Conservation (phyloP, 2,797 vertebrate genomes). For the Rhynchonycteris naso region DNA sequence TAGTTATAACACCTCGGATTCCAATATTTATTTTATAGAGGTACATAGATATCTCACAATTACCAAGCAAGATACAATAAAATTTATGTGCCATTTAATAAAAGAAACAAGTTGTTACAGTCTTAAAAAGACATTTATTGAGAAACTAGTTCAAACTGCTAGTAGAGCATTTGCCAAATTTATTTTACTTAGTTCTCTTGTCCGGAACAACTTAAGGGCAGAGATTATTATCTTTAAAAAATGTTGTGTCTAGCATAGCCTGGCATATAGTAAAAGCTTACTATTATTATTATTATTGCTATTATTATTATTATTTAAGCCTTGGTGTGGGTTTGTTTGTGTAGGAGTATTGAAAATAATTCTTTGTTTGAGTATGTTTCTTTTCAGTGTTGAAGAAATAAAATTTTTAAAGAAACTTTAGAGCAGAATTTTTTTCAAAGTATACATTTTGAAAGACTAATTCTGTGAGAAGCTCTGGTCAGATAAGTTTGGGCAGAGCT, state of each 20-base stretch:
- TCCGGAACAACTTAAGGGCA: slow-evolving; percentile 5
- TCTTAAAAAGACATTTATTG: slow-evolving; percentile 7
- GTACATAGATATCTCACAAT: neutral
- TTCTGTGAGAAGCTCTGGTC: neutral
- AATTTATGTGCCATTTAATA: slow-evolving; percentile 1
- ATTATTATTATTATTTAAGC: neutral
- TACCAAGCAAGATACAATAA: slow-evolving; percentile 47
- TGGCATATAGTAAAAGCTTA: neutral
- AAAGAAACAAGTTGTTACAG: slow-evolving; percentile 17
- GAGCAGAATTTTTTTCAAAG: slow-evolving; percentile 16
- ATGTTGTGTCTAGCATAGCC: neutral
- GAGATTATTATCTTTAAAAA: neutral
- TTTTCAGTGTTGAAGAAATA: neutral
- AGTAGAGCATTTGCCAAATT: slow-evolving; percentile 43
- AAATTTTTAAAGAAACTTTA: slow-evolving; percentile 3
- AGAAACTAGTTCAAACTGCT: slow-evolving; percentile 25
- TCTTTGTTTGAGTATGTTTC: slow-evolving; percentile 9
- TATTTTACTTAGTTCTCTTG: neutral
- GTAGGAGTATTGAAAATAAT: neutral
- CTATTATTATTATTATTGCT: neutral
- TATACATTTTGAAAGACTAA: slow-evolving; percentile 27
- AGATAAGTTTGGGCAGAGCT: slow-evolving; percentile 14
- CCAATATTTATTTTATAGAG: slow-evolving; percentile 18
- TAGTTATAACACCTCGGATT: slow-evolving; percentile 26
- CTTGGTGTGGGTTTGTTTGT: neutral